Evolutionary conservation across 1,140 invertebrate species (phyloP).

Genomic region (Bombyx mandarina): DNA sequence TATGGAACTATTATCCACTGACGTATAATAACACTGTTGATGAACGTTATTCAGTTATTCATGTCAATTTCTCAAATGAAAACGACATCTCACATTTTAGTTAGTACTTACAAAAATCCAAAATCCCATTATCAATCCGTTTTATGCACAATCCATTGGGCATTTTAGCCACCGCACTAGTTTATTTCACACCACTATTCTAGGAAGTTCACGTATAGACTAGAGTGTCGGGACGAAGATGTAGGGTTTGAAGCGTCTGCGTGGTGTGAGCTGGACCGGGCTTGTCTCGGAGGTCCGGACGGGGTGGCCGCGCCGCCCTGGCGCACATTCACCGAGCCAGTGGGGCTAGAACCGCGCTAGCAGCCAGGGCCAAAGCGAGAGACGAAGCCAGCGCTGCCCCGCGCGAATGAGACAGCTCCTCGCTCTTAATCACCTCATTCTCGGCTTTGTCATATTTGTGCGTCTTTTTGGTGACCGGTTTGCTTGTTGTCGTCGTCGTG

Average conservation of each 20-base stretch:
- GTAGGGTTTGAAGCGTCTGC: constrained; percentile 52
- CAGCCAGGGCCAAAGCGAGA: constrained; percentile 52
- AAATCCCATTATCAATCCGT: constrained; percentile 5
- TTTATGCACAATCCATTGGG: constrained; percentile 31
- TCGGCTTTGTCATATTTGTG: constrained; percentile 88
- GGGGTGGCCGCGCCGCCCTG: constrained; percentile 45
- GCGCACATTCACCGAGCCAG: constrained; percentile 68
- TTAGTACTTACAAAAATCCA: constrained; percentile 9
- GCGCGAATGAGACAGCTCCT: constrained; percentile 83
- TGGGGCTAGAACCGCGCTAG: constrained; percentile 50
- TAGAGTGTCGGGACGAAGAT: constrained; percentile 55
- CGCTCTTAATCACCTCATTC: constrained; percentile 93
- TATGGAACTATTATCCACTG: no score
- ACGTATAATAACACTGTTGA: no score
- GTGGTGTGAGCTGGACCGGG: constrained; percentile 48
- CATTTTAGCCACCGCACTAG: constrained; percentile 18
- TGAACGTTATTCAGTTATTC: background rate
- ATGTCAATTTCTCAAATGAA: constrained; percentile 10
- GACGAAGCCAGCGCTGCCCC: constrained; percentile 55
- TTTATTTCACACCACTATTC: constrained; percentile 12
- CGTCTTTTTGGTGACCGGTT: constrained; percentile 73
- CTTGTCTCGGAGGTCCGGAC: constrained; percentile 52
- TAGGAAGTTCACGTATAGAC: constrained; percentile 51
- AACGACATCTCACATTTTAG: constrained; percentile 32
- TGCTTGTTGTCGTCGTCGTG: constrained; percentile 55